These are phyloP conservation scores for mouse (Mus musculus) DNA, from an alignment of 2,113 vertebrate species.

Conservation along the genomic window GRCm39 chr8:109573001-109573500, in stretches of 20 bases:
- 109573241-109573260: slow-evolving; percentile 95
- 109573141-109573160: slow-evolving; percentile 99
- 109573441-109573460: slow-evolving; percentile 90
- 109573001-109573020: slow-evolving; percentile 80
- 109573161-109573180: slow-evolving; percentile 97
- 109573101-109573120: slow-evolving; percentile 97
- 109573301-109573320: slow-evolving; percentile 99
- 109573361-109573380: slow-evolving; percentile 99
- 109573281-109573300: slow-evolving; percentile 99
- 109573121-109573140: slow-evolving; percentile 99
- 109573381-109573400: slow-evolving; percentile 99
- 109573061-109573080: slow-evolving; percentile 96
- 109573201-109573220: slow-evolving; percentile 94
- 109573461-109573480: slow-evolving; percentile 88
- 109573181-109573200: slow-evolving; percentile 95
- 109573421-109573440: slow-evolving; percentile 91
- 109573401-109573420: slow-evolving; percentile 93
- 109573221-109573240: slow-evolving; percentile 92
- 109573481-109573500: slow-evolving; percentile 91
- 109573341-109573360: slow-evolving; percentile 99
- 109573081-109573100: slow-evolving; percentile 93
- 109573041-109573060: slow-evolving; percentile 96
- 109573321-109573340: slow-evolving; percentile 99
- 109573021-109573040: slow-evolving; percentile 91
- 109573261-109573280: slow-evolving; percentile 99